Conservation (phyloP, 2,113 vertebrate genomes). For the Agapornis roseicollis region DNA sequence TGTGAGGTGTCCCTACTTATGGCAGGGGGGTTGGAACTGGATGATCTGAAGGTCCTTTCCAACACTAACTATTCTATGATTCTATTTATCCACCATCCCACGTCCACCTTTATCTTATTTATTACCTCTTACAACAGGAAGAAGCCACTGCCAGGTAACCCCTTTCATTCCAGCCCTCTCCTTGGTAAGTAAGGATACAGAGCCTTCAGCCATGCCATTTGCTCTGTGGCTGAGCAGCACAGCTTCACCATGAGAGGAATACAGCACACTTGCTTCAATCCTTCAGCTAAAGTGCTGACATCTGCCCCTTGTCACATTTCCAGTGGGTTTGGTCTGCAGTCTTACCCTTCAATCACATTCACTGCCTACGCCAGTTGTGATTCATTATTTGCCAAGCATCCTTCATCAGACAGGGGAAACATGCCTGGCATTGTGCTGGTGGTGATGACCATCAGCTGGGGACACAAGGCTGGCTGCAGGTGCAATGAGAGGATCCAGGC, state of each 20-base stretch:
- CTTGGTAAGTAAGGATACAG: accelerated
- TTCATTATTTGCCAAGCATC: neutral
- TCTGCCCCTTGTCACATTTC: neutral
- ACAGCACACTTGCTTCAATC: neutral
- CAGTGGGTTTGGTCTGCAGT: neutral
- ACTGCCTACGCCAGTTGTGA: accelerated
- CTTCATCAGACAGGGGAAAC: accelerated
- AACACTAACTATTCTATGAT: no score
- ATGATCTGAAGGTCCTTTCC: no score
- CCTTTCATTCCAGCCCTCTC: neutral
- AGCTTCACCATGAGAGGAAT: neutral
- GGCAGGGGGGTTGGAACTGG: no score
- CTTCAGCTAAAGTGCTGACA: neutral
- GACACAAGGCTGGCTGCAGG: neutral
- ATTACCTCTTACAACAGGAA: neutral
- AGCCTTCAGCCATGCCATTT: neutral
- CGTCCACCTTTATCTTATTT: neutral
- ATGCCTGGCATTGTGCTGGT: neutral
- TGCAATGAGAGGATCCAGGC: neutral
- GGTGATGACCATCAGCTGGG: neutral
- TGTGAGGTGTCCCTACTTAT: no score
- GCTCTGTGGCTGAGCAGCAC: neutral
- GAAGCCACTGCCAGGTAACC: neutral
- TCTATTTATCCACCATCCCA: neutral
- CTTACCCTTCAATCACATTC: neutral